phyloP scores from a whole-genome alignment of 1,140 invertebrate species.

The Nephila pilipes region DNA sequence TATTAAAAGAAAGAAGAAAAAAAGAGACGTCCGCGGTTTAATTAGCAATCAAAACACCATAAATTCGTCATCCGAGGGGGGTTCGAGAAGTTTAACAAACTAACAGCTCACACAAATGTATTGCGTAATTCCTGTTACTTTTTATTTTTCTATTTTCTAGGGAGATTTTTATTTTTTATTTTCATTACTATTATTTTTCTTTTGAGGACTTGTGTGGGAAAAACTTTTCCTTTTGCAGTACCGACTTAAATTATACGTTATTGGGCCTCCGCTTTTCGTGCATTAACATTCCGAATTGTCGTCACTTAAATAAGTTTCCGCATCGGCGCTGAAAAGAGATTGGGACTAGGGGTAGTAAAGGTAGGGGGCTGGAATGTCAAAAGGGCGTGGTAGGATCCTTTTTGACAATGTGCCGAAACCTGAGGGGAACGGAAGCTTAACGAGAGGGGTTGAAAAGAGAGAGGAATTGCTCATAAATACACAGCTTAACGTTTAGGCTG shows the following conservation, averaged over 20 bases:
- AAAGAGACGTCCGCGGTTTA: background rate
- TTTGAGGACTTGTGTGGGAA: slow-evolving; percentile 38
- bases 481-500: slow-evolving; percentile 18
- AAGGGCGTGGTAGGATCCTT: slow-evolving; percentile 46
- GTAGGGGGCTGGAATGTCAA: slow-evolving; percentile 37
- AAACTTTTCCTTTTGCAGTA: slow-evolving; percentile 60
- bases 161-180: slow-evolving; percentile 18
- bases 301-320: slow-evolving; percentile 72
- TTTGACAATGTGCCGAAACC: slow-evolving; percentile 70
- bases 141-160: background rate
- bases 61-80: slow-evolving; percentile 21
- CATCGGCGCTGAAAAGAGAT: slow-evolving; percentile 29
- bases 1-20: background rate
- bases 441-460: slow-evolving; percentile 36
- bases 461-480: slow-evolving; percentile 52
- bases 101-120: slow-evolving; percentile 37
- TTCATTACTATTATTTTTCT: background rate
- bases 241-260: slow-evolving; percentile 73
- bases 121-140: slow-evolving; percentile 3
- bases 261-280: slow-evolving; percentile 42
- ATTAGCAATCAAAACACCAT: slow-evolving; percentile 55
- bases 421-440: slow-evolving; percentile 52
- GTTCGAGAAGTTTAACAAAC: slow-evolving; percentile 1
- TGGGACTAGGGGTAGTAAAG: background rate
- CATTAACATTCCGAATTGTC: slow-evolving; percentile 75